phyloP scores from a whole-genome alignment of 1,140 invertebrate genomes.

The Papilio helenus region DNA sequence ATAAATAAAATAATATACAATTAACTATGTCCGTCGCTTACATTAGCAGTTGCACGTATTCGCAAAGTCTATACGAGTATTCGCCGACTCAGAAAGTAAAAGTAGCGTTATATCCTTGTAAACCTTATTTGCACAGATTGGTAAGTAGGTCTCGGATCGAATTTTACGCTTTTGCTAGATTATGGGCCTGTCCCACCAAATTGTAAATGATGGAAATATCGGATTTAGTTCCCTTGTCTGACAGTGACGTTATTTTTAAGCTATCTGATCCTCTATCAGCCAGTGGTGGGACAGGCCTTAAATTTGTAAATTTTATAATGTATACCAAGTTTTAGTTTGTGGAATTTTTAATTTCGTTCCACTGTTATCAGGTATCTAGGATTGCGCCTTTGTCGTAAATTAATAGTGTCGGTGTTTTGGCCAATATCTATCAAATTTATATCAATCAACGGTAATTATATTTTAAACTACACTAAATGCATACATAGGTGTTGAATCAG shows the following conservation, averaged over 20 bases:
- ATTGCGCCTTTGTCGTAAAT: too few relatives aligned
- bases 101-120: constrained; percentile 36
- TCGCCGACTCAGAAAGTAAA: constrained; percentile 30
- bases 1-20: neutral
- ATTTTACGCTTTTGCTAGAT: constrained; percentile 24
- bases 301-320: neutral
- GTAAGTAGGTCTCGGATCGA: constrained; percentile 28
- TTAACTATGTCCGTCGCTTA: neutral
- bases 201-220: too few relatives aligned
- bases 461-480: neutral
- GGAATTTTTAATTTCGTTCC: too few relatives aligned
- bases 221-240: too few relatives aligned
- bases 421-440: too few relatives aligned
- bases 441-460: neutral
- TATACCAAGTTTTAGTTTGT: too few relatives aligned
- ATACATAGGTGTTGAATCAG: neutral
- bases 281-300: too few relatives aligned
- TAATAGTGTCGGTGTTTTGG: too few relatives aligned
- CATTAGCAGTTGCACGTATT: constrained; percentile 12
- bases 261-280: too few relatives aligned
- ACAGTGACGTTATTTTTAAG: too few relatives aligned
- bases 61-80: constrained; percentile 8
- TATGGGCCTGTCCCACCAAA: too few relatives aligned
- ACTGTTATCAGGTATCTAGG: too few relatives aligned
- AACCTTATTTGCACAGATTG: constrained; percentile 31